Conservation (phyloP, 2,888 invertebrate genomes). For the Cylloceria caligata region DNA sequence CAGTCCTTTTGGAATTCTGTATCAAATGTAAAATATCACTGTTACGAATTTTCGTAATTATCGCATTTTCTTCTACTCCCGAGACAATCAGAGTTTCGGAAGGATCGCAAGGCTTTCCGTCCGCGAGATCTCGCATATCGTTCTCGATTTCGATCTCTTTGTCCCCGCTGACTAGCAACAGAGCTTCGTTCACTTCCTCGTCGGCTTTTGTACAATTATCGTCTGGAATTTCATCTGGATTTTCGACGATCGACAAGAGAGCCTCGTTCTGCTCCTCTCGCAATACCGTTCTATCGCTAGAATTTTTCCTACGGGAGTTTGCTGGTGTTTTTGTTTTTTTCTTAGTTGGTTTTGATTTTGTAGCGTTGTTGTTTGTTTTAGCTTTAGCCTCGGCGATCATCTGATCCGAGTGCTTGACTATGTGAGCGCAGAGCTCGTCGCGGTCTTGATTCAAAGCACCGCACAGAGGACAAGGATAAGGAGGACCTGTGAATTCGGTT, state of each 20-base stretch:
- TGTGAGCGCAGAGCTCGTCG: conserved; percentile 86
- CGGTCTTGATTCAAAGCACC: conserved; percentile 83
- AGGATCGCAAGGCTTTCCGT: conserved; percentile 54
- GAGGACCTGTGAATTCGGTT: conserved; percentile 80
- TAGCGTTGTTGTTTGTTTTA: conserved; percentile 76
- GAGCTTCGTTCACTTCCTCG: conserved; percentile 28
- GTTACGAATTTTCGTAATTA: conserved; percentile 60
- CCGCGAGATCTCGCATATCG: conserved; percentile 69
- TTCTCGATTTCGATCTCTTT: conserved; percentile 41
- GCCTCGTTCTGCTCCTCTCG: conserved; percentile 74
- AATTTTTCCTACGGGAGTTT: conserved; percentile 29
- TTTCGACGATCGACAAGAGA: conserved; percentile 74
- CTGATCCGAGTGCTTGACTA: conserved; percentile 86
- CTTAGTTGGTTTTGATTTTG: conserved; percentile 73
- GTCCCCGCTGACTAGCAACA: conserved; percentile 34
- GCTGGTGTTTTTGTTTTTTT: conserved; percentile 69
- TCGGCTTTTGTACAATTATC: conserved; percentile 18
- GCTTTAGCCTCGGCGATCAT: conserved; percentile 85
- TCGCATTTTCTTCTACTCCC: conserved; percentile 56
- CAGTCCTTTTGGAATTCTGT: conserved; percentile 71
- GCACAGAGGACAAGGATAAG: conserved; percentile 85
- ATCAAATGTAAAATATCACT: conserved; percentile 77
- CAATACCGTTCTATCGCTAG: conserved; percentile 62
- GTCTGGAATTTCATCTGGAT: conserved; percentile 28
- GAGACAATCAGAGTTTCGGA: conserved; percentile 58